A percentile compares a stretch with the other conserved stretches of the same genome.
Evolutionary conservation across 2,113 vertebrate species (phyloP).

Genomic region (Poeciliopsis retropinna): DNA sequence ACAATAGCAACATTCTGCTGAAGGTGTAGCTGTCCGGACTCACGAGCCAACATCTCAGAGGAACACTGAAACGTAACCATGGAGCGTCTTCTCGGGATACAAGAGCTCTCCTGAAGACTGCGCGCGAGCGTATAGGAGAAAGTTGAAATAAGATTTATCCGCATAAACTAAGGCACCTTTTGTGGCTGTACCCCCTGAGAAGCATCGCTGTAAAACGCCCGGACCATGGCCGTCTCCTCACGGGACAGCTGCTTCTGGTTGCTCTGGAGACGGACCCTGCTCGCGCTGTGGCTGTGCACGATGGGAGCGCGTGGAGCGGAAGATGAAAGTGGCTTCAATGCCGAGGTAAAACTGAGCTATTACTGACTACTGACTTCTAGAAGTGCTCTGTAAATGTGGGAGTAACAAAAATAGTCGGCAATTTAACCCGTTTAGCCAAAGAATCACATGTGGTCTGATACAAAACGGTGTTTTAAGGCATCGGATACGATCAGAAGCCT

Average conservation of each 20-base stretch:
- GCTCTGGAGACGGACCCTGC: slow-evolving; percentile 77
- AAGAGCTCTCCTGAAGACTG: neutral
- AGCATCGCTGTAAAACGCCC: neutral
- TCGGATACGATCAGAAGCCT: too few species aligned
- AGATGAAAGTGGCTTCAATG: slow-evolving; percentile 61
- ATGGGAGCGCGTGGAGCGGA: slow-evolving; percentile 61
- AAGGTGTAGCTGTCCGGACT: slow-evolving; percentile 28
- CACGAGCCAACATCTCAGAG: neutral
- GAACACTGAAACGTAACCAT: neutral
- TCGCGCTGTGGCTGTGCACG: slow-evolving; percentile 69
- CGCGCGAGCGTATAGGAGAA: too few species aligned
- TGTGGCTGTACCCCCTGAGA: neutral
- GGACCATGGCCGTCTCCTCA: slow-evolving; percentile 64
- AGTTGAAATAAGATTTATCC: too few species aligned
- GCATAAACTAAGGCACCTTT: too few species aligned
- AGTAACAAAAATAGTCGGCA: too few species aligned
- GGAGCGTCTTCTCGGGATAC: slow-evolving; percentile 19
- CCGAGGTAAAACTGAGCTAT: slow-evolving; percentile 68
- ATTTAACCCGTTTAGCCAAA: too few species aligned
- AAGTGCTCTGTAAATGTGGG: too few species aligned
- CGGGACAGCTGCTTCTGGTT: slow-evolving; percentile 62
- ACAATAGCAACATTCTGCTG: too few species aligned
- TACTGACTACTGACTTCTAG: too few species aligned
- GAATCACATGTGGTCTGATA: too few species aligned
- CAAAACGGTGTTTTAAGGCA: too few species aligned